Evolutionary conservation across 2,888 invertebrate genomes (phyloP).

Genomic region (Trypoxylon attenuatum): DNA sequence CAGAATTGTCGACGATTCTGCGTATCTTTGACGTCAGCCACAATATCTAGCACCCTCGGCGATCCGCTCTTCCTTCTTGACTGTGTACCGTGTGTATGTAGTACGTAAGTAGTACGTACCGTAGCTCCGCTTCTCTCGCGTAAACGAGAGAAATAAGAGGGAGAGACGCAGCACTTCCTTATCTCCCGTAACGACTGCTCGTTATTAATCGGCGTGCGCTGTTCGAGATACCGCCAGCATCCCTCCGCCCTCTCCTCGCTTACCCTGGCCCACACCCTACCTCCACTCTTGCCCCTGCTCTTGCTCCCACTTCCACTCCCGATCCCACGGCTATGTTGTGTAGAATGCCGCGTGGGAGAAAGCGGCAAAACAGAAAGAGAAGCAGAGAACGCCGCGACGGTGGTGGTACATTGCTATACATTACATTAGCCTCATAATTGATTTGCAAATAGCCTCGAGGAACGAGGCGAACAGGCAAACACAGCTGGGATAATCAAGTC

Average conservation of each 20-base stretch:
- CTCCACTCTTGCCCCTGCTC: no score
- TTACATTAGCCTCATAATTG: no score
- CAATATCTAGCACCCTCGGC: background rate
- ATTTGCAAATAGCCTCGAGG: background rate
- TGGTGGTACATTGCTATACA: no score
- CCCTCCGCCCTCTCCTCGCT: background rate
- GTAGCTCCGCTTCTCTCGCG: background rate
- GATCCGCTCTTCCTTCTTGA: no score
- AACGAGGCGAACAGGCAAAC: no score
- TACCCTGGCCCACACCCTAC: background rate
- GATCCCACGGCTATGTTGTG: background rate
- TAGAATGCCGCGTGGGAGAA: background rate
- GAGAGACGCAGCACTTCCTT: slow-evolving; percentile 59
- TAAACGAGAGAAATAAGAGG: slow-evolving; percentile 45
- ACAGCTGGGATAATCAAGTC: no score
- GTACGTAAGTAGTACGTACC: slow-evolving; percentile 35
- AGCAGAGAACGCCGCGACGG: background rate
- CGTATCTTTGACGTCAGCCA: background rate
- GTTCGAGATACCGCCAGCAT: slow-evolving; percentile 54
- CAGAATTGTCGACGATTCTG: slow-evolving; percentile 28
- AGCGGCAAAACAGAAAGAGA: background rate
- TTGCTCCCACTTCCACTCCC: background rate
- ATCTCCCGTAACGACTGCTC: slow-evolving; percentile 70
- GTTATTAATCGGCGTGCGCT: slow-evolving; percentile 69
- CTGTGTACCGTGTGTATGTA: no score